Percentiles rank a stretch among this genome's conserved stretches.
phyloP scores from a whole-genome alignment of 2,113 vertebrate genomes.

The Monarcha castaneiventris region DNA sequence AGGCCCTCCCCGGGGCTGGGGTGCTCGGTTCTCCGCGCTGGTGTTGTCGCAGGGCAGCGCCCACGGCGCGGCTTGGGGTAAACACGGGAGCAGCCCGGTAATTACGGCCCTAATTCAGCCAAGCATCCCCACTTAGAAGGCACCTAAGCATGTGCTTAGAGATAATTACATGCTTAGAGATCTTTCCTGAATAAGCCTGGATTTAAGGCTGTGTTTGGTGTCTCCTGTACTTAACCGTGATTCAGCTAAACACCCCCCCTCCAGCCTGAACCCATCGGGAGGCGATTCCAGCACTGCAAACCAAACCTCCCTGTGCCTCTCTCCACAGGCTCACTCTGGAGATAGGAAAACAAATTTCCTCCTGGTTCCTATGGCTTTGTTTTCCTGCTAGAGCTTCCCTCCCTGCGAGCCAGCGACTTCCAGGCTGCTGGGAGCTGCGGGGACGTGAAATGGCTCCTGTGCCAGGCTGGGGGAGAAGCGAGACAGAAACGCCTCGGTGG shows the following conservation, averaged over 20 bases:
- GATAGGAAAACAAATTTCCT: not conserved
- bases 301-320: not conserved
- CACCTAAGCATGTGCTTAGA: not conserved
- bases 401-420: not conserved
- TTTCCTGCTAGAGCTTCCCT: not conserved
- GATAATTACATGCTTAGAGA: not conserved
- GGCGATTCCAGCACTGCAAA: not conserved
- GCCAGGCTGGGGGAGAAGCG: not conserved
- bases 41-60: not conserved
- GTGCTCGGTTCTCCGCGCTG: fast-evolving
- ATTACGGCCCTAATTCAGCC: not conserved
- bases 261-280: not conserved
- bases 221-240: not conserved
- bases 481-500: not conserved
- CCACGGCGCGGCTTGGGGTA: not conserved
- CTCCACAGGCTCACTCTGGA: not conserved
- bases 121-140: not conserved
- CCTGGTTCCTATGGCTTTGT: not conserved
- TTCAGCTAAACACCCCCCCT: not conserved
- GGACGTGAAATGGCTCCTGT: not conserved
- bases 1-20: fast-evolving
- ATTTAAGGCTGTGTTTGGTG: not conserved
- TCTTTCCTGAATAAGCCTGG: not conserved
- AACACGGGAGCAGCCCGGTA: not conserved
- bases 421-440: not conserved